Conservation (phyloP, 1,140 invertebrate genomes). For the Hylyphantes graminicola region DNA sequence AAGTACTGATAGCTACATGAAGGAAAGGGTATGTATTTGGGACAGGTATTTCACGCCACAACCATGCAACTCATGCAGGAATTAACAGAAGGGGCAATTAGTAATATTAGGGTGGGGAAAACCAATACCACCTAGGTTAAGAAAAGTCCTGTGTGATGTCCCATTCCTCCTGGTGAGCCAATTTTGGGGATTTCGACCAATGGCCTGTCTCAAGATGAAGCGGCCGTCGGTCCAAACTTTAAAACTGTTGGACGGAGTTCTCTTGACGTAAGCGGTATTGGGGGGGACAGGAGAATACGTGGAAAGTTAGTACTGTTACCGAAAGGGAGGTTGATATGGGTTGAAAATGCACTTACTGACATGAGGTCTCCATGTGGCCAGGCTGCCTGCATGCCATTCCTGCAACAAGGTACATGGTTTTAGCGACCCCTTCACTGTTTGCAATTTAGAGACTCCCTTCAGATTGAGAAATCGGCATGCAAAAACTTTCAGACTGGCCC, state of each 20-base stretch:
- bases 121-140: neutral
- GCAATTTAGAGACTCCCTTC: too few relatives aligned
- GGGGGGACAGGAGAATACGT: neutral
- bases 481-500: too few relatives aligned
- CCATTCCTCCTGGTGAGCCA: too few relatives aligned
- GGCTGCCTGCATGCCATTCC: constrained; percentile 60
- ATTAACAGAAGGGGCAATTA: constrained; percentile 39
- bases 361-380: constrained; percentile 61
- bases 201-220: too few relatives aligned
- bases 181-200: too few relatives aligned
- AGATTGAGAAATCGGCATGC: too few relatives aligned
- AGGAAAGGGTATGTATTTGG: too few relatives aligned
- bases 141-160: too few relatives aligned
- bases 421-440: constrained; percentile 41
- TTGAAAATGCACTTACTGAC: constrained; percentile 57
- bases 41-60: constrained; percentile 28
- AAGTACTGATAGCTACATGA: too few relatives aligned
- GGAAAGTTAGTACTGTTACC: constrained; percentile 40
- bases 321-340: constrained; percentile 39
- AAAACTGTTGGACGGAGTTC: too few relatives aligned
- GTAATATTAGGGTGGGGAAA: constrained; percentile 32
- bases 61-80: constrained; percentile 61
- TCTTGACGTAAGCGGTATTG: too few relatives aligned
- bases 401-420: constrained; percentile 61
- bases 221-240: too few relatives aligned